Conservation (phyloP, 2,888 invertebrate genomes). For the Agapostemon virescens region DNA sequence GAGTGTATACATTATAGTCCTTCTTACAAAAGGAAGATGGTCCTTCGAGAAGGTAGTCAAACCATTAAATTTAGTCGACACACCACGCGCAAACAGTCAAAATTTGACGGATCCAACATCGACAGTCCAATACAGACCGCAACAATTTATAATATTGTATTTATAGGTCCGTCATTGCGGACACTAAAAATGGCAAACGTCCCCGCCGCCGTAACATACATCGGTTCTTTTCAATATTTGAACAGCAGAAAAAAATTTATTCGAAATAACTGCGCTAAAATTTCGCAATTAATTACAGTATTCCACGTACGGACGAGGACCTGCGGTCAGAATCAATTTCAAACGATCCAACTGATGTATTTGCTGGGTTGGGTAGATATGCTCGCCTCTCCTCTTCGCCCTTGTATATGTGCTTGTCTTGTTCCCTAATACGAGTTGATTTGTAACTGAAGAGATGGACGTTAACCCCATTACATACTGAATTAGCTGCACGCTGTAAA, state of each 20-base stretch:
- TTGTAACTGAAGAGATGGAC: slow-evolving; percentile 16
- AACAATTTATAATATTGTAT: neutral
- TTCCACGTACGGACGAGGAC: slow-evolving; percentile 11
- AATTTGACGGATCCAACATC: no score
- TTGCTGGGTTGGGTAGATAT: slow-evolving; percentile 15
- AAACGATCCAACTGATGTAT: slow-evolving; percentile 30
- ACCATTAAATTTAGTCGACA: no score
- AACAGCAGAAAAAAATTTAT: slow-evolving; percentile 19
- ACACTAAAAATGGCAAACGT: neutral
- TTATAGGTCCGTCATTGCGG: neutral
- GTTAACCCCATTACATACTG: slow-evolving; percentile 25
- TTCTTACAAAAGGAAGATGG: no score
- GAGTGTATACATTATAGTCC: no score
- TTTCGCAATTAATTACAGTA: slow-evolving; percentile 30
- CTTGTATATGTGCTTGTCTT: slow-evolving; percentile 26
- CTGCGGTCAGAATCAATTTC: slow-evolving; percentile 37
- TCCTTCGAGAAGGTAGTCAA: no score
- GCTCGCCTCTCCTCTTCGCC: slow-evolving; percentile 11
- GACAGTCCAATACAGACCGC: no score
- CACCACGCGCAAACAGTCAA: no score
- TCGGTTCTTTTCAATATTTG: neutral
- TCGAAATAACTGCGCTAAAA: neutral
- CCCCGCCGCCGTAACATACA: neutral
- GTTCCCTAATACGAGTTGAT: slow-evolving; percentile 35
- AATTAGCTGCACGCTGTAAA: neutral